Evolutionary conservation across 1,140 invertebrate genomes (phyloP), one percentile per base, ranked within the genome.

Genomic region (Heliconius melpomene): DNA sequence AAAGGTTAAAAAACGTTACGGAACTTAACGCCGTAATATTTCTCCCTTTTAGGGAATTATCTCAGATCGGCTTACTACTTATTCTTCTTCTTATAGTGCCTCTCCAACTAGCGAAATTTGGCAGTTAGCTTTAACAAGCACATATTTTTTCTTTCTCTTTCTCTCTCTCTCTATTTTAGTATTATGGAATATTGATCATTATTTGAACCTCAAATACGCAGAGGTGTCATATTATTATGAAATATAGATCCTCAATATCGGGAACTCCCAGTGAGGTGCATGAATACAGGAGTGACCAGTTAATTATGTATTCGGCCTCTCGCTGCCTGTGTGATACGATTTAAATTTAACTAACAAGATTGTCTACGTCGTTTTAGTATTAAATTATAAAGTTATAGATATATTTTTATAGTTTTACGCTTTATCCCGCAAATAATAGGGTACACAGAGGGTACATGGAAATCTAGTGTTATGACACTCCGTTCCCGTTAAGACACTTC

Each of bases 301-400:
- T 76, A 76, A 76, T 76, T 76, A 76, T 38, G 54, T 23, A 76
- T 75, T 60, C 52, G 26, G 57, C 75, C 75, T 60, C 74, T 46
- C 8, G 54, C 36, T 60, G 11, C 36, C 8, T 57, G 11, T 57
- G 40, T 70, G 54, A 70, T 76, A 66, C 74, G 60, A 76, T 76
- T 70, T 76, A 60, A 76, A 76, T 70, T 76, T 76, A 60, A 66
- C 57, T 26, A 60, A 66, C 74, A 38, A 57, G 74, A 76, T 76
- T 76, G 57, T 20, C 57, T 76, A 36, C 8, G 29, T 57, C 36
- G 54, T 66, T 75, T 66, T 75, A 66, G 54, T 70, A 70, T 76
- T 76, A 76, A 76, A 26, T 76, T 54, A 29, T 26, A 20, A 66
- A 75, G n/a, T 23, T 32, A 32, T 74, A 74, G 29, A 54, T 32